Evolutionary conservation across 2,113 vertebrate species (phyloP).

Genomic region (Prionailurus bengalensis): DNA sequence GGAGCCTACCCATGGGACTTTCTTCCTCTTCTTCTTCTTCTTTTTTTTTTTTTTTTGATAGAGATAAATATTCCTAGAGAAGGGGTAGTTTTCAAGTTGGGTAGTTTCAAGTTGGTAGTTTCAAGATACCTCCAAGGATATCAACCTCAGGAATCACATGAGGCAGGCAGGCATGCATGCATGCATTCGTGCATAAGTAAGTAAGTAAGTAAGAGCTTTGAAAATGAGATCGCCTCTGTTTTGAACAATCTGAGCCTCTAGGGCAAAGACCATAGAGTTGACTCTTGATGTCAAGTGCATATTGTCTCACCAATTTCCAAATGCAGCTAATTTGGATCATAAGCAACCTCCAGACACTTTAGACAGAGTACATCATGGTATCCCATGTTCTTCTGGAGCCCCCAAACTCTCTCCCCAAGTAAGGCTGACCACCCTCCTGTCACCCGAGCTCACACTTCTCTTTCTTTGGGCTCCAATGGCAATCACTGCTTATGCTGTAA

Average conservation of each 20-base stretch:
- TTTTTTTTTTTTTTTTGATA: neutral
- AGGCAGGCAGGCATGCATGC: neutral
- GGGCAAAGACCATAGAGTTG: neutral
- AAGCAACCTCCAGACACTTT: neutral
- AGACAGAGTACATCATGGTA: neutral
- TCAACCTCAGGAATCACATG: neutral
- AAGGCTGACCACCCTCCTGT: neutral
- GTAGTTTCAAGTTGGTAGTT: no score
- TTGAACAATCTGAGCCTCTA: neutral
- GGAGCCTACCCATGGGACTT: neutral
- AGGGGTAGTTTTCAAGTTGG: neutral
- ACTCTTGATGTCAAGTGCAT: neutral
- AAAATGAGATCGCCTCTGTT: neutral
- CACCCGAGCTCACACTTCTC: rapidly evolving
- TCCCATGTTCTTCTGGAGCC: rapidly evolving
- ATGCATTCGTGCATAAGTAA: no score
- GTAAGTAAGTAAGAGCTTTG: neutral
- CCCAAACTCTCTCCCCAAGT: neutral
- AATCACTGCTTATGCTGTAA: neutral
- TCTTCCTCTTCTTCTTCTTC: neutral
- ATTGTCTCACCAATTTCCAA: neutral
- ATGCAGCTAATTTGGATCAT: neutral
- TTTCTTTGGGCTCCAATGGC: neutral
- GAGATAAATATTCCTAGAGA: neutral
- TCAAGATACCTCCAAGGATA: neutral